Evolutionary conservation across 2,797 vertebrate genomes (phyloP).

Genomic region (Eupleurogrammus muticus): DNA sequence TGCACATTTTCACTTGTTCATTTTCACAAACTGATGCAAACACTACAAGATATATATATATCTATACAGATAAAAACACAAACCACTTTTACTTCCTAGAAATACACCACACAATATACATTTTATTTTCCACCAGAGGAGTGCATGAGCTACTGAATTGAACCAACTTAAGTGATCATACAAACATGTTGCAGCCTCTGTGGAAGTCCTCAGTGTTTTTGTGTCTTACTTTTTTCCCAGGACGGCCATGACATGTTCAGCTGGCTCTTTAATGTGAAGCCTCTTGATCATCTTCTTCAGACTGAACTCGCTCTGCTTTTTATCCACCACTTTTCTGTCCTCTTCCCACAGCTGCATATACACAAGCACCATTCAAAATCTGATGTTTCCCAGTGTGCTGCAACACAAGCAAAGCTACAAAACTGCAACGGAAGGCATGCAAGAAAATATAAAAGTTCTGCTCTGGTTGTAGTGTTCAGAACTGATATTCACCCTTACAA

Average conservation of each 20-base stretch:
- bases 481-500: neutral
- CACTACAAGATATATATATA: neutral
- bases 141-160: neutral
- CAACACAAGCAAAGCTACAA: neutral
- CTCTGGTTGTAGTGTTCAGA: neutral
- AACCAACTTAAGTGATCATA: neutral
- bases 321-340: constrained; percentile 69
- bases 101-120: neutral
- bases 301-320: constrained; percentile 83
- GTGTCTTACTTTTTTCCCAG: constrained; percentile 86
- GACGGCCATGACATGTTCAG: constrained; percentile 87
- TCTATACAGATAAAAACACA: neutral
- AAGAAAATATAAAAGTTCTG: neutral
- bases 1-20: neutral
- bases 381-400: fast-evolving
- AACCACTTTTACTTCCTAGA: neutral
- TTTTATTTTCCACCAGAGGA: neutral
- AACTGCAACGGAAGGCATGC: neutral
- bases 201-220: neutral
- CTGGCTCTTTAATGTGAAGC: constrained; percentile 89
- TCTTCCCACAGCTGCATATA: constrained; percentile 48
- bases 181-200: neutral
- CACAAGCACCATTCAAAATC: neutral
- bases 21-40: neutral
- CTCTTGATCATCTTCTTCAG: constrained; percentile 89